Evolutionary conservation across 2,888 invertebrate species (phyloP).

Genomic region (Pyrocoelia pectoralis): DNA sequence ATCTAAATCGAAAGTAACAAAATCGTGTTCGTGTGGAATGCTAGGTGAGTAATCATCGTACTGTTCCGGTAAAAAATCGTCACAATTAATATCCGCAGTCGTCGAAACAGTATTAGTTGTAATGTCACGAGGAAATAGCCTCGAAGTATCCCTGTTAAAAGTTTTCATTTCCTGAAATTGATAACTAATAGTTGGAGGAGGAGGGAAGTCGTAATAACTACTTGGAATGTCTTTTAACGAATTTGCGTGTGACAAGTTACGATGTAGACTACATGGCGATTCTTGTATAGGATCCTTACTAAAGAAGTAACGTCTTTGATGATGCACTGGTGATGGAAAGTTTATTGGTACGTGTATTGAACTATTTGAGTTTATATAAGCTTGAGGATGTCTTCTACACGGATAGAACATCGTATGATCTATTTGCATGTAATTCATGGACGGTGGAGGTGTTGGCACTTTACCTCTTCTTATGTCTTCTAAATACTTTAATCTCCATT

Average conservation of each 20-base stretch:
- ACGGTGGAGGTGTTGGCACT: constrained; percentile 58
- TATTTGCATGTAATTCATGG: constrained; percentile 50
- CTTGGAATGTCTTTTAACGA: constrained; percentile 67
- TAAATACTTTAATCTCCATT: constrained; percentile 63
- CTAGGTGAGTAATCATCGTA: constrained; percentile 66
- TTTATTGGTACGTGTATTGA: constrained; percentile 51
- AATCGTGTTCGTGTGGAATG: constrained; percentile 68
- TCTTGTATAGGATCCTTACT: constrained; percentile 65
- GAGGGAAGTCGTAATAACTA: constrained; percentile 71
- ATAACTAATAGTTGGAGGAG: constrained; percentile 71
- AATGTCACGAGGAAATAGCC: constrained; percentile 65
- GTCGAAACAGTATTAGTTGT: constrained; percentile 75
- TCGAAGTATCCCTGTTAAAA: constrained; percentile 45
- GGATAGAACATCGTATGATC: constrained; percentile 56
- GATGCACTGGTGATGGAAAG: constrained; percentile 62
- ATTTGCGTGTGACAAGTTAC: constrained; percentile 58
- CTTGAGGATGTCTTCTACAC: constrained; percentile 60
- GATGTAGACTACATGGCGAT: constrained; percentile 67
- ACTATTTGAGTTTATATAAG: constrained; percentile 59
- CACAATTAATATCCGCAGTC: constrained; percentile 66
- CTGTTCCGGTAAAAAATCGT: constrained; percentile 54
- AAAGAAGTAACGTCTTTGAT: constrained; percentile 70
- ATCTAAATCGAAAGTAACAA: constrained; percentile 75
- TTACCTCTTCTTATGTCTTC: constrained; percentile 63
- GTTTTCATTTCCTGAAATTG: constrained; percentile 63